Percentiles rank a stretch among this genome's conserved stretches.
Evolutionary conservation across 2,113 vertebrate genomes (phyloP).

Genomic region (Poicephalus meyeri): DNA sequence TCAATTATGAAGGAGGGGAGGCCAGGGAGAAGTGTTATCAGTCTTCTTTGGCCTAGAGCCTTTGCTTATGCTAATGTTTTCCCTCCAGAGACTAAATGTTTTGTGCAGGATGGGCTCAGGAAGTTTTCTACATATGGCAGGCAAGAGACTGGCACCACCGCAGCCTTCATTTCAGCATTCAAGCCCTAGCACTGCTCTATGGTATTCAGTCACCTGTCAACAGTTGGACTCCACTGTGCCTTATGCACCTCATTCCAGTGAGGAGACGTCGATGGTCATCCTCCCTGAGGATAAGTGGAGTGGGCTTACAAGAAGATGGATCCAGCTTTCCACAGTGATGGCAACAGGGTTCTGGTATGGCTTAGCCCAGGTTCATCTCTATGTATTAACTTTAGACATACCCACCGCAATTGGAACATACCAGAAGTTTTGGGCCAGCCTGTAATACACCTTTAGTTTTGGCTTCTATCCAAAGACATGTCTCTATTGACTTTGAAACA

Average conservation of each 20-base stretch:
- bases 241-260: background rate
- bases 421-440: background rate
- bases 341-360: background rate
- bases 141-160: background rate
- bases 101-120: background rate
- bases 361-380: background rate
- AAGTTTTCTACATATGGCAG: background rate
- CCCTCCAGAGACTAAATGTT: background rate
- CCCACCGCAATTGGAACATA: background rate
- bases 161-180: background rate
- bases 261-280: background rate
- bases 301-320: background rate
- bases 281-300: background rate
- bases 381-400: background rate
- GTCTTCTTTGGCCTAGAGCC: background rate
- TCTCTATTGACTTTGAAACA: background rate
- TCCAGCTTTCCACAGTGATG: background rate
- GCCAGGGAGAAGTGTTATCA: background rate
- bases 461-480: background rate
- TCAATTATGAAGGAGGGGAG: slow-evolving; percentile 57
- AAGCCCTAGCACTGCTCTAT: background rate
- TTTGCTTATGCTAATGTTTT: slow-evolving; percentile 7
- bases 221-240: fast-evolving
- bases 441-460: background rate
- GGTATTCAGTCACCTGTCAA: background rate